phyloP scores from a whole-genome alignment of 2,888 invertebrate species.

The Scaptomyza tumidula region DNA sequence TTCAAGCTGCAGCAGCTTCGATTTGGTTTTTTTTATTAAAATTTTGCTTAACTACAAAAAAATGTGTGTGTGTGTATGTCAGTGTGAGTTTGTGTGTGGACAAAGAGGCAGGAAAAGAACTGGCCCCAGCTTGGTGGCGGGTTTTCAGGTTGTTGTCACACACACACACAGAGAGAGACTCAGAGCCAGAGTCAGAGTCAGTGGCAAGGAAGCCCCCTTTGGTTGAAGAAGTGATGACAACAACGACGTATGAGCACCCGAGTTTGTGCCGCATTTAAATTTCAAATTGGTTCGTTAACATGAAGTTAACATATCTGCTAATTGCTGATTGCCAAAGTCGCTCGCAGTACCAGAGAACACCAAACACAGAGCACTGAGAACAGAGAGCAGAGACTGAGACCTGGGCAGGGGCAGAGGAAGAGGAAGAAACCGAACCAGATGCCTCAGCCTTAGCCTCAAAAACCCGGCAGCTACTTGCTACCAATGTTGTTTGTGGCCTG shows the following conservation, averaged over 20 bases:
- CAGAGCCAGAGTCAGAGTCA: slow-evolving; percentile 24
- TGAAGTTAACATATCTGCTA: slow-evolving; percentile 81
- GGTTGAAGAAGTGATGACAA: slow-evolving; percentile 78
- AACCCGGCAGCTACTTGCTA: slow-evolving; percentile 75
- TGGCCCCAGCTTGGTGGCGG: slow-evolving; percentile 35
- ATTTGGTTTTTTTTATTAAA: slow-evolving; percentile 73
- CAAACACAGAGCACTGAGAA: slow-evolving; percentile 17
- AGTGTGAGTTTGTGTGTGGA: neutral
- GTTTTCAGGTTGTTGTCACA: slow-evolving; percentile 45
- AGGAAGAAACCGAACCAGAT: slow-evolving; percentile 33
- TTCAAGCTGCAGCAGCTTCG: slow-evolving; percentile 59
- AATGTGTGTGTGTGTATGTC: slow-evolving; percentile 32
- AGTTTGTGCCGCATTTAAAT: slow-evolving; percentile 79
- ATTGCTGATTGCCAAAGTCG: slow-evolving; percentile 80
- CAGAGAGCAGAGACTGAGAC: slow-evolving; percentile 1
- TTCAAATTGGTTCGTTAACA: slow-evolving; percentile 81
- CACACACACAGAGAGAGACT: slow-evolving; percentile 12
- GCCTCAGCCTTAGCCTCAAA: slow-evolving; percentile 36
- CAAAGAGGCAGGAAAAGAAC: slow-evolving; percentile 31
- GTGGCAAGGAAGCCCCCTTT: slow-evolving; percentile 54
- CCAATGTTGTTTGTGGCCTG: slow-evolving; percentile 72
- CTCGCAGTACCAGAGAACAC: slow-evolving; percentile 52
- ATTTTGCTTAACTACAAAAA: slow-evolving; percentile 71
- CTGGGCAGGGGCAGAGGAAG: slow-evolving; percentile 20
- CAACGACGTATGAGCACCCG: slow-evolving; percentile 76